Evolutionary conservation across 2,797 vertebrate genomes (phyloP), one percentile per base, ranked within the genome.

Genomic region (Falco peregrinus): DNA sequence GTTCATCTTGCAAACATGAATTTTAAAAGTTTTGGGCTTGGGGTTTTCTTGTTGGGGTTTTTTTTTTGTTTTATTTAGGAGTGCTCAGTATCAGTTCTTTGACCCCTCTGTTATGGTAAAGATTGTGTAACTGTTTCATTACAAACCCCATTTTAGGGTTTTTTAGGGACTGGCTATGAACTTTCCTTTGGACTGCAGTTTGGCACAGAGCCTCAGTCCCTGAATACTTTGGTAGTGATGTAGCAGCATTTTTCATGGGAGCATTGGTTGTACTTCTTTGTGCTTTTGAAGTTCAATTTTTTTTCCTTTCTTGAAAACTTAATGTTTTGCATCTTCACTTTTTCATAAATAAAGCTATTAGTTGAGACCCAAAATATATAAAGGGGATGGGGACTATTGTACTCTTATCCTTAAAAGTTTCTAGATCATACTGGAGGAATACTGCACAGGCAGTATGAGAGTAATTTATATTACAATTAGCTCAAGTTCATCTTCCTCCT

Each of bases 121-220:
- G 91, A 82, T 56, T 81, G 84, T 95, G 90, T 81, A 69, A 81
- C 11, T 79, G 93, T 96, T 91, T 95, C 54, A 26, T 96, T 95
- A 76, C 80, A 93, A 95, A 97, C 69, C 91, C 89, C 77, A 86
- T 89, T 96, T 96, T 61, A 95, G 69, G 94, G 93, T 88, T 87
- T 96, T 89, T 87, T 94, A 91, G 87, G 77, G 82, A 56, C 90
- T 88, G 56, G 73, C 57, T 91, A 9, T 69, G 60, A 86, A 59
- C 69, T 71, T 69, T 54, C 53, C 59, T 75, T 79, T 54, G 88
- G 87, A 78, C 76, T 92, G 73, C 69, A 76, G 65, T 88, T 93
- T 73, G 90, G 87, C 87, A 69, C 57, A 73, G 76, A 89, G 87
- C 84, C 92, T 87, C 78, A 81, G 93, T 96, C 82, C 37, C 1